Conservation (phyloP, 1,140 invertebrate species). For the Plectrocnemia conspersa region DNA sequence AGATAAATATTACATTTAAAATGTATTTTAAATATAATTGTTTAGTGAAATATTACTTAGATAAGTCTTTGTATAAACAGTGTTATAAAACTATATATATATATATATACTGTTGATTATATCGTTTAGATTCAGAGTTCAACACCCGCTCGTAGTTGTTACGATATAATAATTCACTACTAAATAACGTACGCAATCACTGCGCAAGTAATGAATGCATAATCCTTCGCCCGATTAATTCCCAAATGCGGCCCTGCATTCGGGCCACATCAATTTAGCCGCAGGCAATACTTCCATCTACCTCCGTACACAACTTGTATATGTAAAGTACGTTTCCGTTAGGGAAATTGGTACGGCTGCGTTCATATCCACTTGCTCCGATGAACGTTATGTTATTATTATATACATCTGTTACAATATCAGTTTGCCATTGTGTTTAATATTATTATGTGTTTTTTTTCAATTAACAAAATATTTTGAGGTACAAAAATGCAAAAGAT, state of each 20-base stretch:
- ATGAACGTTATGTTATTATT: background rate
- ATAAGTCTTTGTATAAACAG: too few relatives aligned
- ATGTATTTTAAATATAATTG: too few relatives aligned
- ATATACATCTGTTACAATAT: background rate
- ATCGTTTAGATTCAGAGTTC: too few relatives aligned
- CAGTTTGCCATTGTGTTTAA: background rate
- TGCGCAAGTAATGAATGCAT: slow-evolving; percentile 9
- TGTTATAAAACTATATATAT: too few relatives aligned
- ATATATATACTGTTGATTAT: too few relatives aligned
- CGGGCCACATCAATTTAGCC: slow-evolving; percentile 11
- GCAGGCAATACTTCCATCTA: slow-evolving; percentile 18
- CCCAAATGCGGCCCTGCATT: slow-evolving; percentile 18
- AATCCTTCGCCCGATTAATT: slow-evolving; percentile 9
- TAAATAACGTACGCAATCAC: slow-evolving; percentile 8
- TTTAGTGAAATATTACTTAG: too few relatives aligned
- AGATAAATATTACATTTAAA: too few relatives aligned
- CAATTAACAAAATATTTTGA: background rate
- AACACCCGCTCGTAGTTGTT: too few relatives aligned
- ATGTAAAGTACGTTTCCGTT: slow-evolving; percentile 26
- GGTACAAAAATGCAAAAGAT: background rate
- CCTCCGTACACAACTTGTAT: slow-evolving; percentile 22
- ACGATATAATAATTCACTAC: too few relatives aligned
- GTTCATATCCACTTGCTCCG: slow-evolving; percentile 10
- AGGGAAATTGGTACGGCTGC: slow-evolving; percentile 19
- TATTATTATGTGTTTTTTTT: slow-evolving; percentile 8